These are phyloP conservation scores for Pteruthius melanotis DNA, from an alignment of 2,113 vertebrate species.

Conservation along the genomic window DNA sequence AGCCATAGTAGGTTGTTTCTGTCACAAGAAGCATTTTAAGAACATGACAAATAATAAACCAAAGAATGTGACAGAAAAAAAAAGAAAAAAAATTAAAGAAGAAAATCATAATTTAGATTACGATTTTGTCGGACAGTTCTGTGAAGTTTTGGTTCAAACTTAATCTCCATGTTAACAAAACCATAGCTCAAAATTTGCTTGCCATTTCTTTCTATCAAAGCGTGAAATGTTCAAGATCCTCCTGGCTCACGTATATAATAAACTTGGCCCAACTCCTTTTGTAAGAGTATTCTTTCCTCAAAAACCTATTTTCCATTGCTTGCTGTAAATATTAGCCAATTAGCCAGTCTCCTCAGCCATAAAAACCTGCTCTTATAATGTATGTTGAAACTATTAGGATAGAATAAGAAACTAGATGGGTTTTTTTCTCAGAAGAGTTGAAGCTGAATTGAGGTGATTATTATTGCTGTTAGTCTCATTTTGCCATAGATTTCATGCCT, in stretches of 20 bases:
- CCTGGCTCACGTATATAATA: not conserved
- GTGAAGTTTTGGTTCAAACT: not conserved
- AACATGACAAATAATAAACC: not conserved
- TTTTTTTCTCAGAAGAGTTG: not conserved
- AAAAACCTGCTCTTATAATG: not conserved
- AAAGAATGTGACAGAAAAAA: not conserved
- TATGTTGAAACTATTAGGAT: not conserved
- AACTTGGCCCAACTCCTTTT: not conserved
- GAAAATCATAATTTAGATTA: not conserved
- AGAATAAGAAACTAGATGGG: not conserved
- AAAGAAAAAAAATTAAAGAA: not conserved
- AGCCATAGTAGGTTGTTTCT: not conserved
- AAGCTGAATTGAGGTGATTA: not conserved
- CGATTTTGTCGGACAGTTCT: not conserved
- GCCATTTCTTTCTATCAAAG: not conserved
- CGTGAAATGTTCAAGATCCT: not conserved
- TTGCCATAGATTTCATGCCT: not conserved
- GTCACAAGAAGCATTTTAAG: not conserved
- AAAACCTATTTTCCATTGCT: not conserved
- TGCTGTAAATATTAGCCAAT: not conserved
- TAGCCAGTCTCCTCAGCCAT: not conserved
- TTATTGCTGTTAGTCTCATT: not conserved
- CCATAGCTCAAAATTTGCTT: not conserved
- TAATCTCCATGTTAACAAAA: not conserved
- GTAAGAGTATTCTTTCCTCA: not conserved